Percentiles rank a stretch among this genome's conserved stretches.
These are phyloP conservation scores for Melanotaenia duboulayi DNA, from an alignment of 2,113 vertebrate species.

Conservation along the genomic window DNA sequence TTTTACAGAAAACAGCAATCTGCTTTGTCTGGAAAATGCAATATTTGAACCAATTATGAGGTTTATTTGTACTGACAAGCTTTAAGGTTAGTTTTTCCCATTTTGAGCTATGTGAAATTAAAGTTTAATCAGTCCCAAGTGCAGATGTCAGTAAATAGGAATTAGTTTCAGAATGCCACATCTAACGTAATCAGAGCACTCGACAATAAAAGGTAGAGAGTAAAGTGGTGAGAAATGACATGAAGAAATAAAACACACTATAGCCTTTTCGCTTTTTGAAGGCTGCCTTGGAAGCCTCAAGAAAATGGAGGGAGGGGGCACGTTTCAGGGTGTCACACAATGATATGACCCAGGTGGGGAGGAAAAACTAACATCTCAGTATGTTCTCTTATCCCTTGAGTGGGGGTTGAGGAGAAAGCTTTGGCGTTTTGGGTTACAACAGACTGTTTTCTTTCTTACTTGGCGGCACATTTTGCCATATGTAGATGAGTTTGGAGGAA, in stretches of 20 bases:
- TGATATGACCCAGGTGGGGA: slow-evolving; percentile 65
- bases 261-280: slow-evolving; percentile 29
- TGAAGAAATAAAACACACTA: slow-evolving; percentile 14
- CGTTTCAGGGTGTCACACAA: slow-evolving; percentile 40
- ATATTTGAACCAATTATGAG: neutral
- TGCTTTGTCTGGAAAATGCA: neutral
- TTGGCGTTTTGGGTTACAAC: slow-evolving; percentile 48
- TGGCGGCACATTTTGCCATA: slow-evolving; percentile 31
- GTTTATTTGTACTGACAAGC: neutral
- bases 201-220: neutral
- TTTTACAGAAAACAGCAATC: neutral
- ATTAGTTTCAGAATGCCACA: slow-evolving; percentile 18
- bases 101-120: neutral
- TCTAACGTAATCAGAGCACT: neutral
- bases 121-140: neutral
- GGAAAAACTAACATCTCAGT: slow-evolving; percentile 55
- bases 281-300: slow-evolving; percentile 24
- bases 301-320: neutral
- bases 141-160: neutral
- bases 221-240: neutral
- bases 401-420: slow-evolving; percentile 33
- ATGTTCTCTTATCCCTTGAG: slow-evolving; percentile 49
- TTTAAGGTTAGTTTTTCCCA: neutral
- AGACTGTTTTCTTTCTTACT: slow-evolving; percentile 52
- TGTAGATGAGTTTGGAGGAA: slow-evolving; percentile 38